A percentile compares a stretch with the other conserved stretches of the same genome.
Conservation (phyloP, 1,140 invertebrate species). For the Bombus sylvicola region DNA sequence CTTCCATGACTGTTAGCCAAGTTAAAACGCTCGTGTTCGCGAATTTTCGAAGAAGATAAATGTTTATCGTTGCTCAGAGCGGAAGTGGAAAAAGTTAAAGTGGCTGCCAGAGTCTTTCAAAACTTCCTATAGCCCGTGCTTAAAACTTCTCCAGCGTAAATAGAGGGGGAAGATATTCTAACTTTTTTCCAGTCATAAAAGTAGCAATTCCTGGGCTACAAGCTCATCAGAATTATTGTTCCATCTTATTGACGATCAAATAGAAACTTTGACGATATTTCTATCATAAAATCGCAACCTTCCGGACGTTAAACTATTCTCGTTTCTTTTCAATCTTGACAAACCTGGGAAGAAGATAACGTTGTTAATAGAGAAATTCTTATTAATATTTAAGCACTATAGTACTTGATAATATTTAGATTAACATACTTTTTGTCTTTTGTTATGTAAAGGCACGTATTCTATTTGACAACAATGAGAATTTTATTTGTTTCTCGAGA, state of each 20-base stretch:
- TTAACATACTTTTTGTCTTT: too few relatives aligned
- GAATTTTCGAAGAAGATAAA: conserved; percentile 49
- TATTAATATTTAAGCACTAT: too few relatives aligned
- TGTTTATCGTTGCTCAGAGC: conserved; percentile 38
- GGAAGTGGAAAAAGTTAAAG: conserved; percentile 42
- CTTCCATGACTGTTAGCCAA: background rate
- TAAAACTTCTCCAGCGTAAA: conserved; percentile 32
- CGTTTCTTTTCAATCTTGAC: background rate
- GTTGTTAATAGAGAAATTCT: too few relatives aligned
- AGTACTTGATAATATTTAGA: too few relatives aligned
- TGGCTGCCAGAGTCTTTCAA: background rate
- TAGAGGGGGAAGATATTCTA: conserved; percentile 12
- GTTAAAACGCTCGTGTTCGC: background rate
- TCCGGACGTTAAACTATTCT: background rate
- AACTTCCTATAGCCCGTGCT: background rate
- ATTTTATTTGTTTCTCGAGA: too few relatives aligned
- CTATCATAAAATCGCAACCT: background rate
- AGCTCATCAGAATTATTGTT: conserved; percentile 26
- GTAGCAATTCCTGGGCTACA: conserved; percentile 13
- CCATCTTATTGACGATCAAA: background rate
- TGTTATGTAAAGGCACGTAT: too few relatives aligned
- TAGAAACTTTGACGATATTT: conserved; percentile 32
- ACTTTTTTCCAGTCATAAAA: conserved; percentile 27
- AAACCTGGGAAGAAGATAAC: too few relatives aligned
- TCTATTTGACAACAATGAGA: too few relatives aligned